Conservation (phyloP, 2,113 vertebrate species). For the Smithornis capensis region DNA sequence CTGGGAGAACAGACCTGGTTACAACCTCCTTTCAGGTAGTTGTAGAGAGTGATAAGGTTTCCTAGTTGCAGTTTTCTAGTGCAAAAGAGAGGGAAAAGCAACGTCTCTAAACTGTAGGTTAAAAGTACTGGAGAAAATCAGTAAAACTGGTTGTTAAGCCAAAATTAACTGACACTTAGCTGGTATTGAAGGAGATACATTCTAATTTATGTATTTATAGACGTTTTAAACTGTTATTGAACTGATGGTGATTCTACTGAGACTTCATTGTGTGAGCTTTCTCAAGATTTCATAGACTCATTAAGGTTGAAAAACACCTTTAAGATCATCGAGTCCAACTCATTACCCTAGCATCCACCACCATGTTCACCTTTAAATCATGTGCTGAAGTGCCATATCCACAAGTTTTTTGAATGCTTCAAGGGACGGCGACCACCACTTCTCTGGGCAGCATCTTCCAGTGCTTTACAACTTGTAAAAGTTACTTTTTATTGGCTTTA, state of each 20-base stretch:
- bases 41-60: too few species aligned
- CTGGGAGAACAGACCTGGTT: too few species aligned
- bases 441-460: background rate
- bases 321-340: background rate
- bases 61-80: background rate
- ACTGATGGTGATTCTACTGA: background rate
- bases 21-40: too few species aligned
- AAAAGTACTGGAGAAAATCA: background rate
- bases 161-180: background rate
- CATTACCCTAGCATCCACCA: background rate
- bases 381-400: background rate
- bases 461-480: background rate
- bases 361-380: background rate
- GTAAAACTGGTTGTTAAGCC: background rate
- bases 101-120: background rate
- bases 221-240: background rate
- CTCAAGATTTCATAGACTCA: background rate
- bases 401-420: background rate
- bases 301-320: background rate
- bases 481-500: background rate
- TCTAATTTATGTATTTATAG: background rate
- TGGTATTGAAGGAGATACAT: background rate
- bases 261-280: background rate
- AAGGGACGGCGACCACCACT: background rate
- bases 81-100: background rate